Conservation (phyloP, 2,888 invertebrate species). For the Oeneis ivallda region DNA sequence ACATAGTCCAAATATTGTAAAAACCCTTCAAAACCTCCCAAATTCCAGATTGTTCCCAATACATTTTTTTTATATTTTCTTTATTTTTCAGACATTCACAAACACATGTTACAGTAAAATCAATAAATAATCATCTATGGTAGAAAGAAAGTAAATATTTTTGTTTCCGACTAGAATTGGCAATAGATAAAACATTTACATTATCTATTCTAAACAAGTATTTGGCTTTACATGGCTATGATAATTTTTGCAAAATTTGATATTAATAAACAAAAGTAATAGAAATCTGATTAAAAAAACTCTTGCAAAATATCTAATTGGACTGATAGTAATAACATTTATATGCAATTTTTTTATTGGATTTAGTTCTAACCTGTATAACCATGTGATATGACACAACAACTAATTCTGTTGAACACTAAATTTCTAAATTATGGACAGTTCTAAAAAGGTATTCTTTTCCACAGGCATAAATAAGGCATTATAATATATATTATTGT, state of each 20-base stretch:
- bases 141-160: neutral
- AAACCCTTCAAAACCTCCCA: constrained; percentile 26
- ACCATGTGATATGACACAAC: too few relatives aligned
- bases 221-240: neutral
- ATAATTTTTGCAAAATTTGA: neutral
- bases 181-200: neutral
- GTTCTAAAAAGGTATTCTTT: too few relatives aligned
- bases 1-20: constrained; percentile 27
- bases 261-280: neutral
- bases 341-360: too few relatives aligned
- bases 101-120: constrained; percentile 15
- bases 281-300: neutral
- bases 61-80: neutral
- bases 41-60: constrained; percentile 31
- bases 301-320: neutral
- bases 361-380: too few relatives aligned
- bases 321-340: neutral
- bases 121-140: neutral
- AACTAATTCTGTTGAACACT: too few relatives aligned
- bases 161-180: neutral
- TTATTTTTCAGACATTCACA: neutral
- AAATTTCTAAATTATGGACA: too few relatives aligned
- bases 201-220: neutral
- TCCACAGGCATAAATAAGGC: too few relatives aligned
- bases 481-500: too few relatives aligned